Base-by-base conservation (phyloP, 2,113 vertebrate species). In the Diphyllodes magnificus region DNA sequence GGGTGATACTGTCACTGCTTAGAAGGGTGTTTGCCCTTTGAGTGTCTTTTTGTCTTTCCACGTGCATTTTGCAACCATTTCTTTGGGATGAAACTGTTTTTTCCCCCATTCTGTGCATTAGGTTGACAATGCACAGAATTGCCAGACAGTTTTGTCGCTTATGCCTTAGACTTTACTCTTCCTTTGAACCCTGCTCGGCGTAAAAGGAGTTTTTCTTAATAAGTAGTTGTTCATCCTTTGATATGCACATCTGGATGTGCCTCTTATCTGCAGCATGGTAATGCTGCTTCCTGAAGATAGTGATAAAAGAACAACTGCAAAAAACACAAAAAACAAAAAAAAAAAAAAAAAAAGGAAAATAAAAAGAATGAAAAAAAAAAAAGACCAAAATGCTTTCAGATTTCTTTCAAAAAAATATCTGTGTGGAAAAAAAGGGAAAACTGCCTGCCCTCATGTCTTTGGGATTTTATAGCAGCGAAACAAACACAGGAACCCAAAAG, bases 191-290 rank as follows among this genome's bases (percentile, higher is more conserved):
- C 94, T 96, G 94, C 95, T 71, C 11, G 1, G 93, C 9, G 87
- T 91, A 97, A 97, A 97, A 98, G 95, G 97, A 97, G 96, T 97
- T 97, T 97, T 98, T 98, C 97, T 98, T 98, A 98, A 98, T 98
- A 98, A 98, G 97, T 97, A 97, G 97, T 96, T 98, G 97, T 97
- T 96, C 96, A 96, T 95, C 97, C 97, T 98, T 98, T 98, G 98
- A 98, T 98, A 98, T 98, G 97, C 97, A 98, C 98, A 98, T 98
- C 98, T 98, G 98, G 97, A 97, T 95, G 93, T 69, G 40, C 77
- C 90, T 97, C 97, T 98, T 98, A 98, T 98, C 97, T 98, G 78
- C 81, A n/a, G 82, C 96, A 97, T 96, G 97, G 96, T 97, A 97
- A 98, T 97, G 96, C 94, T 94, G 97, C 95, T 98, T 98, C 98